Percentiles rank a stretch among this genome's conserved stretches.
Evolutionary conservation across 2,888 invertebrate species (phyloP).

Genomic region (Plagodis dolabraria): DNA sequence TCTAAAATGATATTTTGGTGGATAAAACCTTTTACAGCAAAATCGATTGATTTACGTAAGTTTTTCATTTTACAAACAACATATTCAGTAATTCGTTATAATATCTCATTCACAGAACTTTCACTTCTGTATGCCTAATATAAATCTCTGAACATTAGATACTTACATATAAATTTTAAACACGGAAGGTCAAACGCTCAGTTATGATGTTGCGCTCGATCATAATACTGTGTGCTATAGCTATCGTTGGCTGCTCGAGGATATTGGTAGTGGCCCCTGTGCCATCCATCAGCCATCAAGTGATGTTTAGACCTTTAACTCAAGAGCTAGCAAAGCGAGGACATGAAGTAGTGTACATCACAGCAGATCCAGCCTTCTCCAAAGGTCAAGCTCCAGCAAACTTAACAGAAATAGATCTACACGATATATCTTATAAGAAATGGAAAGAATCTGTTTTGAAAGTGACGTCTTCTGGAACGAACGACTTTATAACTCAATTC

Average conservation of each 20-base stretch:
- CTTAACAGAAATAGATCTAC: constrained; percentile 52
- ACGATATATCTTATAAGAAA: too few relatives aligned
- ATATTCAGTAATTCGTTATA: too few relatives aligned
- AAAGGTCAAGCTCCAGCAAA: constrained; percentile 41
- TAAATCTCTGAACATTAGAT: too few relatives aligned
- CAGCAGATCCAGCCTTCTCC: constrained; percentile 41
- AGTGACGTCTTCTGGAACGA: neutral
- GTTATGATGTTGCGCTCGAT: constrained; percentile 1
- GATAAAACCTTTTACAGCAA: too few relatives aligned
- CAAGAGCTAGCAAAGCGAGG: constrained; percentile 2
- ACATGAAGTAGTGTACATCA: constrained; percentile 62
- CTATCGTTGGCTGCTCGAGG: neutral
- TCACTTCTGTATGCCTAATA: too few relatives aligned
- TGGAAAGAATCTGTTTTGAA: neutral
- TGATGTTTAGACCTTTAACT: too few relatives aligned
- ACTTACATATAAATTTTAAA: too few relatives aligned
- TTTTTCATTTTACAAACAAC: too few relatives aligned
- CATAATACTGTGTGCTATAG: neutral
- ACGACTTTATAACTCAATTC: constrained; percentile 10
- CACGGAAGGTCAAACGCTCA: too few relatives aligned
- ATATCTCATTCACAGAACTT: too few relatives aligned
- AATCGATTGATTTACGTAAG: too few relatives aligned
- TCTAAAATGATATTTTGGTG: too few relatives aligned
- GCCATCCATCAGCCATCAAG: neutral
- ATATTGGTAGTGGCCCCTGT: constrained; percentile 13